Conservation (phyloP, 2,797 vertebrate genomes). For the Molossus molossus region DNA sequence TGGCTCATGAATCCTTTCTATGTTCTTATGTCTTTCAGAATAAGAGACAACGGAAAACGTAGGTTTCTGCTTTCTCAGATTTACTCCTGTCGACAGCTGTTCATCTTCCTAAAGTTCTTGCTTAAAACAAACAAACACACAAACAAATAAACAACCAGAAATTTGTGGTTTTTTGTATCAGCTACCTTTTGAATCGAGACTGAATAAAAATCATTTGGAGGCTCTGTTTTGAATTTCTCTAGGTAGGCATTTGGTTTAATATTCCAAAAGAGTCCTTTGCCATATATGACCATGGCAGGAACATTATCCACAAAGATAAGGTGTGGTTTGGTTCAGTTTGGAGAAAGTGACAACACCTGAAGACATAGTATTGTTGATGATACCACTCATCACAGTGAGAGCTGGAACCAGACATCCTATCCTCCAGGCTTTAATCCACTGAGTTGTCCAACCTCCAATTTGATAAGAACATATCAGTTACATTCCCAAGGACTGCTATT, state of each 20-base stretch:
- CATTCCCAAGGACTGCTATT: neutral
- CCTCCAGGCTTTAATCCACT: neutral
- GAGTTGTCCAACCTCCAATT: neutral
- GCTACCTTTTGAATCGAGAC: neutral
- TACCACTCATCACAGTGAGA: no score
- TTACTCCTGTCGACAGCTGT: neutral
- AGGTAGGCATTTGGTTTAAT: neutral
- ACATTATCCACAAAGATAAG: neutral
- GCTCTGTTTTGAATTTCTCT: neutral
- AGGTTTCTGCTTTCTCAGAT: neutral
- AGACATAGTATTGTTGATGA: neutral
- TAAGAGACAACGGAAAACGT: neutral
- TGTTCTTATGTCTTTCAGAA: neutral
- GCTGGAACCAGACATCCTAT: no score
- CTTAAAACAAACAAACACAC: neutral
- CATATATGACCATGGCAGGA: neutral
- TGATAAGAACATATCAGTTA: neutral
- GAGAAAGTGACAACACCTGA: neutral
- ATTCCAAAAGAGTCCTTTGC: neutral
- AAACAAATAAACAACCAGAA: neutral
- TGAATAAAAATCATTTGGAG: neutral
- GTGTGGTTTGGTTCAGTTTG: neutral
- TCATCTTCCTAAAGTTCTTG: neutral
- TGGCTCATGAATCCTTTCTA: neutral
- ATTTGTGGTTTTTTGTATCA: neutral